Evolutionary conservation across 1,140 invertebrate species (phyloP).

Genomic region (Holotrichia oblita): DNA sequence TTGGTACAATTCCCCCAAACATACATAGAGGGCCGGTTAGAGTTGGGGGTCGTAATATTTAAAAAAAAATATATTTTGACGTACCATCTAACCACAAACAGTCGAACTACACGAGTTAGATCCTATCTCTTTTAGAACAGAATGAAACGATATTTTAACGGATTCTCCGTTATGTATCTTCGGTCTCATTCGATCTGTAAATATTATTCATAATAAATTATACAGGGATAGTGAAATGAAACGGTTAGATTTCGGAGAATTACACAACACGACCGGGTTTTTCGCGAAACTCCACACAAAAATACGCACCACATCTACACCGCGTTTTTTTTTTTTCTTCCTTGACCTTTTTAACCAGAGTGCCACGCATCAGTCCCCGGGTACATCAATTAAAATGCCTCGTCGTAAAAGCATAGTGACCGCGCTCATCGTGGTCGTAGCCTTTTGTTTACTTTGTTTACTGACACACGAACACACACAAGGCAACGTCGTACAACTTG

Average conservation of each 20-base stretch:
- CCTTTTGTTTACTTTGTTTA: constrained; percentile 36
- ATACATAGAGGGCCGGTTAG: too few relatives aligned
- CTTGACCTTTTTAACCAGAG: constrained; percentile 29
- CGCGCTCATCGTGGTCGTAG: constrained; percentile 31
- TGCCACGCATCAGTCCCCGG: constrained; percentile 8
- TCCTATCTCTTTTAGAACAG: too few relatives aligned
- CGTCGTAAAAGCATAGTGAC: constrained; percentile 30
- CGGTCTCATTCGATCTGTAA: too few relatives aligned
- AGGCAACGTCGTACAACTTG: background rate
- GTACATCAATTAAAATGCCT: constrained; percentile 26
- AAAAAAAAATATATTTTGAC: too few relatives aligned
- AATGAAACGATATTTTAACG: too few relatives aligned
- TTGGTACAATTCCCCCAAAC: too few relatives aligned
- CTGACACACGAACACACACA: background rate
- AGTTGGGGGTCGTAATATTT: too few relatives aligned
- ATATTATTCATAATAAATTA: too few relatives aligned
- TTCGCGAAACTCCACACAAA: background rate
- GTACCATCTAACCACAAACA: too few relatives aligned
- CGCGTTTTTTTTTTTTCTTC: too few relatives aligned
- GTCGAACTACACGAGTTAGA: too few relatives aligned
- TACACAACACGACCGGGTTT: background rate
- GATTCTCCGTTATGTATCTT: too few relatives aligned
- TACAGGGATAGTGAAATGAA: background rate
- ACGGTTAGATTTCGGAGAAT: background rate
- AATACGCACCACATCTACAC: background rate